A percentile compares a stretch with the other conserved stretches of the same genome.
phyloP scores from a whole-genome alignment of 2,113 vertebrate species.

The Heloderma charlesbogerti region DNA sequence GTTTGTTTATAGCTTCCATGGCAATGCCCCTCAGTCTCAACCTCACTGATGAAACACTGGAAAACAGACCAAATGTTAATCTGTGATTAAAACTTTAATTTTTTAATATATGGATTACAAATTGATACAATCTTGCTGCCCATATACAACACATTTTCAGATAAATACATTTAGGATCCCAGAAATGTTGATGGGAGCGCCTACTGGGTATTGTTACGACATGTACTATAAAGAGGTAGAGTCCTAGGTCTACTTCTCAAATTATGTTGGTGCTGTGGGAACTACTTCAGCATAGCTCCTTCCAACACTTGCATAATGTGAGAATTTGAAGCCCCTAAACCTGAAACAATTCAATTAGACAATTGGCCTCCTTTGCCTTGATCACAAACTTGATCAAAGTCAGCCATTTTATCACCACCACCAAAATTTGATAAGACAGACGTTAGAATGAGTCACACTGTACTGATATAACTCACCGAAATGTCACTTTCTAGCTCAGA shows the following conservation, averaged over 20 bases:
- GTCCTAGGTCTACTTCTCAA: neutral
- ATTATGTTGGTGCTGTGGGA: neutral
- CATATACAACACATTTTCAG: neutral
- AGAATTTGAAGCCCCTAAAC: no score
- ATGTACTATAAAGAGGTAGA: neutral
- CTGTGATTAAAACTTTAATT: constrained; percentile 1
- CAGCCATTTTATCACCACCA: neutral
- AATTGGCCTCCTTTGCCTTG: neutral
- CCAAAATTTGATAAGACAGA: no score
- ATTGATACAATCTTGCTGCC: neutral
- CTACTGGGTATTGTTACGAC: neutral
- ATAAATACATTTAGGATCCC: neutral
- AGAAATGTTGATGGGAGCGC: no score
- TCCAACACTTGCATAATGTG: no score
- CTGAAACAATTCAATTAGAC: neutral
- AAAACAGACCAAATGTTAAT: neutral
- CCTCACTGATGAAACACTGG: neutral
- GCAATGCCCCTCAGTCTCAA: neutral
- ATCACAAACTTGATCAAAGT: neutral
- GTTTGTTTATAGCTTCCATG: neutral
- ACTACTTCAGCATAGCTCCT: neutral
- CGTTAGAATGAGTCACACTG: neutral
- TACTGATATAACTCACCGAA: no score
- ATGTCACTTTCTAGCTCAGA: no score
- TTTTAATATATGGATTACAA: neutral